phyloP scores from a whole-genome alignment of 2,113 vertebrate genomes.

The Isichthys henryi region DNA sequence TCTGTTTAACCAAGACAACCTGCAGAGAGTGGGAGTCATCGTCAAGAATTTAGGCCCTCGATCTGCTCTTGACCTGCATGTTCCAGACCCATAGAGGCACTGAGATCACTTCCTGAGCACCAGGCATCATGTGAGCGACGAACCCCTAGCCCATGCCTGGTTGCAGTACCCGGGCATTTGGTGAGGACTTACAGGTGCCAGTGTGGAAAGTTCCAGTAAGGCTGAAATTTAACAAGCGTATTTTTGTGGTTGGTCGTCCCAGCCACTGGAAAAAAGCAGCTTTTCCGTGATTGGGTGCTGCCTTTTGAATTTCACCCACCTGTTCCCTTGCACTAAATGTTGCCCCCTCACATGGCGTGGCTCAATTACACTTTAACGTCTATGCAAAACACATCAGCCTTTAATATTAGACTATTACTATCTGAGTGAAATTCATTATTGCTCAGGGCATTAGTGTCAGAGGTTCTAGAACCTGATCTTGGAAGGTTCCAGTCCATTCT shows the following conservation, averaged over 20 bases:
- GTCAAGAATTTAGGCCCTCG: background rate
- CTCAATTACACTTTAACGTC: background rate
- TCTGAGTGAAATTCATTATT: constrained; percentile 18
- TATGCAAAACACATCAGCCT: constrained; percentile 25
- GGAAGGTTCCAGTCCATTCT: background rate
- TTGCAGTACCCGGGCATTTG: background rate
- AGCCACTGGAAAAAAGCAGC: background rate
- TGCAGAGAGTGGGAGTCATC: background rate
- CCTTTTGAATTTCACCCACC: constrained; percentile 16
- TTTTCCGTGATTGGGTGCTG: background rate
- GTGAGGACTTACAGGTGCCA: background rate
- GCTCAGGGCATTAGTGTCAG: background rate
- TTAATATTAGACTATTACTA: constrained; percentile 21
- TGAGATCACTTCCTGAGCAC: background rate
- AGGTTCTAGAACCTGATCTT: background rate
- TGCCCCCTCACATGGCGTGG: constrained; percentile 7
- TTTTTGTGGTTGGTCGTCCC: background rate
- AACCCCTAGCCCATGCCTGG: background rate
- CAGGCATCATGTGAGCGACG: background rate
- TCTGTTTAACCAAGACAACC: background rate
- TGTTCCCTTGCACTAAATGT: background rate
- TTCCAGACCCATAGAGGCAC: background rate
- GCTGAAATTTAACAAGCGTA: background rate
- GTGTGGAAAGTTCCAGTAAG: background rate
- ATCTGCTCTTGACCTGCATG: background rate